Conservation (phyloP, 2,888 invertebrate species). For the Ochropleura leucogaster region DNA sequence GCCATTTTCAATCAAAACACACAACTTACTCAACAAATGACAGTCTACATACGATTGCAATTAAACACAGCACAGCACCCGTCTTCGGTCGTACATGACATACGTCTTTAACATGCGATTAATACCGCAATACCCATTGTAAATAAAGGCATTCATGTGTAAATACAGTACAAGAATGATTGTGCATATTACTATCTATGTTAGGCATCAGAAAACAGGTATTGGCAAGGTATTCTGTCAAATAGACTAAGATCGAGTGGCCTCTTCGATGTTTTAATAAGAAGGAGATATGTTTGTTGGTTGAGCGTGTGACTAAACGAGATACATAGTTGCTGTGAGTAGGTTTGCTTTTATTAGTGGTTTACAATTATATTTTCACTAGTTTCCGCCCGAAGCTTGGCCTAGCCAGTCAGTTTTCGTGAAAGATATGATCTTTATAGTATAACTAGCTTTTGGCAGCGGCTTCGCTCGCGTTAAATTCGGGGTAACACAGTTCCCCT, state of each 20-base stretch:
- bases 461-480: no score
- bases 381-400: no score
- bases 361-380: background rate
- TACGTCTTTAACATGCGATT: conserved; percentile 29
- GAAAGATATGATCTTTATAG: no score
- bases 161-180: conserved; percentile 48
- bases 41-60: background rate
- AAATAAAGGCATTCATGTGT: conserved; percentile 50
- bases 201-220: conserved; percentile 50
- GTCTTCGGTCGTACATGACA: background rate
- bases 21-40: background rate
- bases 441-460: no score
- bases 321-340: conserved; percentile 3
- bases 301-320: conserved; percentile 51
- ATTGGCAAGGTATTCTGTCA: conserved; percentile 67
- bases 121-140: conserved; percentile 45
- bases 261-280: conserved; percentile 59
- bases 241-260: conserved; percentile 73
- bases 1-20: background rate
- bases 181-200: conserved; percentile 52
- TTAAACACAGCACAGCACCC: conserved; percentile 2
- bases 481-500: no score
- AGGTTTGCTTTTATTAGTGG: conserved; percentile 9
- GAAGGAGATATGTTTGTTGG: conserved; percentile 63
- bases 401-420: no score